These are phyloP conservation scores for Rhinatrema bivittatum DNA, from an alignment of 2,797 vertebrate genomes.

Conservation along the genomic window DNA sequence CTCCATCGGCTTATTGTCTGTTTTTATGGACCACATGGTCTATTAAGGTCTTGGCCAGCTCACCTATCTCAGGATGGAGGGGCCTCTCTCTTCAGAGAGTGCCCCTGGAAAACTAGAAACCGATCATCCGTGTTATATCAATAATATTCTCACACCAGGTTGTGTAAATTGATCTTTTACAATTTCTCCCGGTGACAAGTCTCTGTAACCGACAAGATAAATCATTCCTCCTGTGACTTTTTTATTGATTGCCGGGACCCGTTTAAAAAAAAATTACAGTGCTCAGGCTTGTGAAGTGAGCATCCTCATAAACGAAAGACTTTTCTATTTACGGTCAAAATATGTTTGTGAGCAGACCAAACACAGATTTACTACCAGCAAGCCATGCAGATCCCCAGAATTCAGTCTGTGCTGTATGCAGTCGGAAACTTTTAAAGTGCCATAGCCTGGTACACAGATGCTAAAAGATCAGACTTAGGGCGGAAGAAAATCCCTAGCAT, in stretches of 20 bases:
- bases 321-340: conserved; percentile 68
- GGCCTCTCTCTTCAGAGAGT: conserved; percentile 20
- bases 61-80: conserved; percentile 30
- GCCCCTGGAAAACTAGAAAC: conserved; percentile 52
- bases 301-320: conserved; percentile 67
- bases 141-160: conserved; percentile 75
- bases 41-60: conserved; percentile 57
- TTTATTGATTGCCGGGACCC: conserved; percentile 77
- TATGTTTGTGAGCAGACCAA: conserved; percentile 48
- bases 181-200: conserved; percentile 83
- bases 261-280: conserved; percentile 73
- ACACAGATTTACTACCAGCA: conserved; percentile 44
- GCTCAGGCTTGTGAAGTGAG: conserved; percentile 65
- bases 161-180: conserved; percentile 93
- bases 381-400: conserved; percentile 27
- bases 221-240: conserved; percentile 77
- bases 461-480: too few relatives aligned
- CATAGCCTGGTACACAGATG: too few relatives aligned
- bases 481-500: too few relatives aligned
- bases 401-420: too few relatives aligned
- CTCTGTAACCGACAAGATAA: conserved; percentile 81
- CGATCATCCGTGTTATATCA: conserved; percentile 75
- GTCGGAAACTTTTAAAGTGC: too few relatives aligned
- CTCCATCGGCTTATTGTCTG: conserved; percentile 52
- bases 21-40: conserved; percentile 52